Evolutionary conservation across 2,113 vertebrate species (phyloP).

Genomic region (Vulpes lagopus): DNA sequence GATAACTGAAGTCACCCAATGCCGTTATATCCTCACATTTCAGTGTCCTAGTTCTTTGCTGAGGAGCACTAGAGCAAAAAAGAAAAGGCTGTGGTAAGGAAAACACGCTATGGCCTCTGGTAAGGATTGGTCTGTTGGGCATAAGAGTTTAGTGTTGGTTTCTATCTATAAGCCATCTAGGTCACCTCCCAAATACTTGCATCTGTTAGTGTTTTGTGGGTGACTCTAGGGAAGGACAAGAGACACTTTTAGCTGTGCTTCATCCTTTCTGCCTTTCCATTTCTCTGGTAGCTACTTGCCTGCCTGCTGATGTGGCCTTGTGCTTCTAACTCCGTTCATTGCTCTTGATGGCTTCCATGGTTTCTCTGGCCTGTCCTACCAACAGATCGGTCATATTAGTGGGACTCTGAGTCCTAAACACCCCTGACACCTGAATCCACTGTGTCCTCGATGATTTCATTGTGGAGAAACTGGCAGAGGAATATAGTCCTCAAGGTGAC

Average conservation of each 20-base stretch:
- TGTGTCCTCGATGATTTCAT: not conserved
- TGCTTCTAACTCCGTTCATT: not conserved
- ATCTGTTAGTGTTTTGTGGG: not conserved
- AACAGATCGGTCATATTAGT: not conserved
- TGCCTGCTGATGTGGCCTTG: not conserved
- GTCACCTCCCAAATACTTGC: not conserved
- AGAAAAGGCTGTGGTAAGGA: not conserved
- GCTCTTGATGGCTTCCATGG: not conserved
- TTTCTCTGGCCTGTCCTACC: not conserved
- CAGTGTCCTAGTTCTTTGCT: not conserved
- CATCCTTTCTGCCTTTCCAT: not conserved
- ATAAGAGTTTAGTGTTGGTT: not conserved
- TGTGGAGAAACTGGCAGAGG: not conserved
- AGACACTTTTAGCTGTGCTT: not conserved
- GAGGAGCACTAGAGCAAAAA: not conserved
- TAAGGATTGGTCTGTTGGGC: not conserved
- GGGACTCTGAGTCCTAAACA: not conserved
- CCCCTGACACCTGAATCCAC: not conserved
- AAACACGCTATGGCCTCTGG: not conserved
- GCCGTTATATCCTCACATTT: conserved; percentile 55
- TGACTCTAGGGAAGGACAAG: not conserved
- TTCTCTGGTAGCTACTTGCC: not conserved
- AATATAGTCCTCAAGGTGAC: not conserved
- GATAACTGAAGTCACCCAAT: conserved; percentile 31
- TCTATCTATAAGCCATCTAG: not conserved